phyloP scores from a whole-genome alignment of 2,113 vertebrate genomes.

The Aramus guarauna region DNA sequence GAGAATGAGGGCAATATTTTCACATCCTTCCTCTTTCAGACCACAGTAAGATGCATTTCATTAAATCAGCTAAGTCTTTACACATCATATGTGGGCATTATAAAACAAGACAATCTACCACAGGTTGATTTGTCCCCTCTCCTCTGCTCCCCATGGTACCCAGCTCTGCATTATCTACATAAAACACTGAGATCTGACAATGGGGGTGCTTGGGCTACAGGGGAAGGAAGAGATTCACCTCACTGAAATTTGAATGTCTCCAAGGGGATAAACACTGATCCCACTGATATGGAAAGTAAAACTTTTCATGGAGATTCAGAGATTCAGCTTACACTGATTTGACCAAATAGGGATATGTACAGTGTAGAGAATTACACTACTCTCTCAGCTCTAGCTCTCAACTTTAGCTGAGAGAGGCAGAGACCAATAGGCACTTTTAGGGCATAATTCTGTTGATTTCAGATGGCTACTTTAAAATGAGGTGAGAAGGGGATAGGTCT shows the following conservation, averaged over 20 bases:
- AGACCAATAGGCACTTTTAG: background rate
- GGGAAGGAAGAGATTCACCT: background rate
- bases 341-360: background rate
- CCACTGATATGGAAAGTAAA: background rate
- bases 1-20: background rate
- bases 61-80: background rate
- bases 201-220: background rate
- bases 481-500: background rate
- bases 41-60: background rate
- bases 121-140: background rate
- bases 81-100: background rate
- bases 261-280: background rate
- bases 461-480: background rate
- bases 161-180: background rate
- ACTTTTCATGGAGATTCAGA: background rate
- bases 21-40: background rate
- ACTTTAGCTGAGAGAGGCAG: background rate
- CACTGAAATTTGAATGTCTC: background rate
- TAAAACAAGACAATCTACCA: background rate
- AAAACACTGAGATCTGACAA: background rate
- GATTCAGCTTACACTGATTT: background rate
- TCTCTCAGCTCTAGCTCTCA: background rate
- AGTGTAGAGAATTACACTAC: background rate
- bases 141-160: background rate
- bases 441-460: background rate